Conservation (phyloP, 2,113 vertebrate genomes). For the Prunella himalayana region DNA sequence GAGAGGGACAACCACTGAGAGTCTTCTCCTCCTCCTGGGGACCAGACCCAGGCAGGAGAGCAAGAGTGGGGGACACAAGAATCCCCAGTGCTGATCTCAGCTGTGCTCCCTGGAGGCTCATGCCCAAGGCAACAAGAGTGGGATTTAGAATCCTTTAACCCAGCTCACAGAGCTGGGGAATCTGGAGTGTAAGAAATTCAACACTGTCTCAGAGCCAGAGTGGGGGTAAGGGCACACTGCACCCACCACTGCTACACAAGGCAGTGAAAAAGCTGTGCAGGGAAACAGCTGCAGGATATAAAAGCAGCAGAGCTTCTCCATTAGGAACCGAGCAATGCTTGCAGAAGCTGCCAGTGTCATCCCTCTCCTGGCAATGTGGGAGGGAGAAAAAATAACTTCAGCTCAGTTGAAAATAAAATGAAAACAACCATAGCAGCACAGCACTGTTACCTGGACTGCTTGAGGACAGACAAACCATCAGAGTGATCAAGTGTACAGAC, state of each 20-base stretch:
- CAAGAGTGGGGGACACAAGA: fast-evolving
- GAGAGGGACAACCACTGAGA: background rate
- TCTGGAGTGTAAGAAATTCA: background rate
- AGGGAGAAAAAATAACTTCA: background rate
- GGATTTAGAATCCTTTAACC: background rate
- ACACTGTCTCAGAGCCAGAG: background rate
- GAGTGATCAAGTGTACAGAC: background rate
- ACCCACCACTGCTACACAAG: background rate
- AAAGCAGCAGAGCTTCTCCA: background rate
- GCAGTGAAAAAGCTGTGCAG: background rate
- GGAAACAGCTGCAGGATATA: background rate
- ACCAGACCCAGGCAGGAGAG: background rate
- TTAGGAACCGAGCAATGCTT: fast-evolving
- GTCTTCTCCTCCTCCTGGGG: background rate
- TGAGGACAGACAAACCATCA: background rate
- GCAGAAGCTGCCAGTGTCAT: background rate
- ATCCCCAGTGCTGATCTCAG: background rate
- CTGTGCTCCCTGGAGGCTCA: background rate
- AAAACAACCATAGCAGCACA: fast-evolving
- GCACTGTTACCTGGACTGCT: background rate
- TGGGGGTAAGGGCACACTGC: background rate
- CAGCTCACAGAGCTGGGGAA: background rate
- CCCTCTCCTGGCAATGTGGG: background rate
- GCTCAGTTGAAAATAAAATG: background rate
- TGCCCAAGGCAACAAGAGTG: fast-evolving